A percentile compares a stretch with the other conserved stretches of the same genome.
Evolutionary conservation across 2,888 invertebrate species (phyloP).

Genomic region (Acronicta alni): DNA sequence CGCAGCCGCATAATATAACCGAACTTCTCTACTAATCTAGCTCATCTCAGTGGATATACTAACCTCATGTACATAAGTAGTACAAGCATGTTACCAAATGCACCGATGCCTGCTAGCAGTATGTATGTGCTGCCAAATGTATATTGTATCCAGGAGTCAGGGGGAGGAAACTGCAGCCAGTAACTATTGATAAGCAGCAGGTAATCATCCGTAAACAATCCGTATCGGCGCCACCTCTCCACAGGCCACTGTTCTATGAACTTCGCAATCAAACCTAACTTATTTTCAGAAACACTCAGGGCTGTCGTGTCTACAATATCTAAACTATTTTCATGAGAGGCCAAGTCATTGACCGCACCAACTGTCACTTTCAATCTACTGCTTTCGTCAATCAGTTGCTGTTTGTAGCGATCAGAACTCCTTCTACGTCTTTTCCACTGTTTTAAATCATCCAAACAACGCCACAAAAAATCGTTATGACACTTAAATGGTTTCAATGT

Average conservation of each 20-base stretch:
- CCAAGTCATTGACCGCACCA: slow-evolving; percentile 37
- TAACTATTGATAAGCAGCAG: slow-evolving; percentile 90
- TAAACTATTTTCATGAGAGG: slow-evolving; percentile 38
- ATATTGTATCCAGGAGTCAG: slow-evolving; percentile 88
- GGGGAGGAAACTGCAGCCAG: slow-evolving; percentile 92
- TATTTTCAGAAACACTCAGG: slow-evolving; percentile 31
- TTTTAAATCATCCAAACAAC: slow-evolving; percentile 71
- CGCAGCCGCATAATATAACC: background rate
- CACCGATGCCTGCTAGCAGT: slow-evolving; percentile 90
- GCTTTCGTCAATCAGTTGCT: slow-evolving; percentile 34
- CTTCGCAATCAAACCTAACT: slow-evolving; percentile 60
- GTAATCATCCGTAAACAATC: slow-evolving; percentile 89
- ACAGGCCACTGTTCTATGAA: slow-evolving; percentile 82
- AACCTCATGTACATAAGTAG: slow-evolving; percentile 93
- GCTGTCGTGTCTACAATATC: slow-evolving; percentile 24
- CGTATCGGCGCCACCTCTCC: slow-evolving; percentile 85
- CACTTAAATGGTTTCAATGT: slow-evolving; percentile 66
- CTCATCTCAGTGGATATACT: slow-evolving; percentile 61
- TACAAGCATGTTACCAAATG: slow-evolving; percentile 92
- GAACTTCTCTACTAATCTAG: background rate
- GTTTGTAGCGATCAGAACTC: slow-evolving; percentile 48
- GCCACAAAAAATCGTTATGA: slow-evolving; percentile 71
- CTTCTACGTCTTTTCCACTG: slow-evolving; percentile 83
- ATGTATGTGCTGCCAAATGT: slow-evolving; percentile 90
- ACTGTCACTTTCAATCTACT: slow-evolving; percentile 42